These are phyloP conservation scores for Melanostigma gelatinosum DNA, from an alignment of 2,113 vertebrate species.

Conservation along the genomic window DNA sequence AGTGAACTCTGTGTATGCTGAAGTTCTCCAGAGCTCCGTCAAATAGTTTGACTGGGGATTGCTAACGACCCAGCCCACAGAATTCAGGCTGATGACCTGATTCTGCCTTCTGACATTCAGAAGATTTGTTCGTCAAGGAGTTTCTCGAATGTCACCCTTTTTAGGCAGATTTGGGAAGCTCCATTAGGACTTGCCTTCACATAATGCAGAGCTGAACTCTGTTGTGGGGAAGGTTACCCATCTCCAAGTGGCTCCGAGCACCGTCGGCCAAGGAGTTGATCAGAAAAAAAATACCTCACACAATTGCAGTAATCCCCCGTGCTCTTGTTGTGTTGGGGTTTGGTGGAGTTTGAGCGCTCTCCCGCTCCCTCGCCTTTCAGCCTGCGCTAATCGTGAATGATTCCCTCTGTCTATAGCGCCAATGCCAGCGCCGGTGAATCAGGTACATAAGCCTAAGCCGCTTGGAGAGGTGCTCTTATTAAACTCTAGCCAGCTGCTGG, in stretches of 20 bases:
- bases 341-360: conserved; percentile 62
- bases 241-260: conserved; percentile 53
- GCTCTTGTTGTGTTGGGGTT: conserved; percentile 63
- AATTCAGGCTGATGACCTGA: conserved; percentile 20
- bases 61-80: conserved; percentile 11
- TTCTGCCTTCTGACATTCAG: conserved; percentile 52
- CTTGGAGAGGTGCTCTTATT: conserved; percentile 84
- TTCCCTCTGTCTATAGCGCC: conserved; percentile 73
- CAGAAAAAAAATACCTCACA: conserved; percentile 79
- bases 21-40: conserved; percentile 30
- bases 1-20: conserved; percentile 35
- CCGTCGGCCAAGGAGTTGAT: conserved; percentile 73
- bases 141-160: conserved; percentile 39
- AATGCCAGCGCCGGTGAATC: conserved; percentile 80
- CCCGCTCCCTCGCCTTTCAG: conserved; percentile 68
- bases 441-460: conserved; percentile 83
- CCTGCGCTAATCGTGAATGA: conserved; percentile 76
- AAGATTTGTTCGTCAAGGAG: conserved; percentile 40
- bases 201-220: conserved; percentile 59
- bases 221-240: conserved; percentile 43
- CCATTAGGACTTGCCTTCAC: conserved; percentile 55
- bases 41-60: conserved; percentile 8
- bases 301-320: conserved; percentile 76
- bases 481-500: conserved; percentile 82
- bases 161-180: neutral